phyloP scores from a whole-genome alignment of 2,113 vertebrate genomes.

The Todiramphus saurophagus region DNA sequence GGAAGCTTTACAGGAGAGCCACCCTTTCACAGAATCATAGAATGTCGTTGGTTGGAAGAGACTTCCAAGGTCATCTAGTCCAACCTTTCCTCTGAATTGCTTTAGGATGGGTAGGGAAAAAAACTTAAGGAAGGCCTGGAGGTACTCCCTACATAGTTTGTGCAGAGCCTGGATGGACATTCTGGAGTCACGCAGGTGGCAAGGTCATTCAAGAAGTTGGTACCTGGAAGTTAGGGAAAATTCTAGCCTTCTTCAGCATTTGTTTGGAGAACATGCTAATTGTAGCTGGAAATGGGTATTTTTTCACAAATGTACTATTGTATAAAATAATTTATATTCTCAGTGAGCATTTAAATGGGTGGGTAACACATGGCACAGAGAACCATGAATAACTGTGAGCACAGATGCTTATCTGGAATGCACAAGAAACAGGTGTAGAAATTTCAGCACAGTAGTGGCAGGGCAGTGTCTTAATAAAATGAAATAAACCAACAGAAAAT shows the following conservation, averaged over 20 bases:
- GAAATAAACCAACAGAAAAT: not conserved
- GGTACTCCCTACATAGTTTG: not conserved
- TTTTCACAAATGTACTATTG: not conserved
- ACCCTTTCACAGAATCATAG: not conserved
- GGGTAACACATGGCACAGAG: not conserved
- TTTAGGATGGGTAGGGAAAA: not conserved
- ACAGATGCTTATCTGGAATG: not conserved
- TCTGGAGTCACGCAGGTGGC: not conserved
- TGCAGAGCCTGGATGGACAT: not conserved
- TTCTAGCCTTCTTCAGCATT: not conserved
- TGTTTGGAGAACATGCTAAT: not conserved
- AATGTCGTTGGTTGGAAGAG: no score
- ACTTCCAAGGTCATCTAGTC: no score
- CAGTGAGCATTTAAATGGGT: not conserved
- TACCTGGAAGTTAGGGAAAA: not conserved
- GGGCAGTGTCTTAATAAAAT: not conserved
- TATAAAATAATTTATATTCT: not conserved
- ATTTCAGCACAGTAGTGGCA: not conserved
- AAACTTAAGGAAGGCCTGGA: not conserved
- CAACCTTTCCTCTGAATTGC: not conserved
- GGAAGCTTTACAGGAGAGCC: not conserved
- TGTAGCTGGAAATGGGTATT: not conserved
- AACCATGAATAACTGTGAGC: not conserved
- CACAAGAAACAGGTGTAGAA: not conserved
- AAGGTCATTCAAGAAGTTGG: not conserved